Evolutionary conservation across 2,888 invertebrate genomes (phyloP).

Genomic region (Drosophila monieri): DNA sequence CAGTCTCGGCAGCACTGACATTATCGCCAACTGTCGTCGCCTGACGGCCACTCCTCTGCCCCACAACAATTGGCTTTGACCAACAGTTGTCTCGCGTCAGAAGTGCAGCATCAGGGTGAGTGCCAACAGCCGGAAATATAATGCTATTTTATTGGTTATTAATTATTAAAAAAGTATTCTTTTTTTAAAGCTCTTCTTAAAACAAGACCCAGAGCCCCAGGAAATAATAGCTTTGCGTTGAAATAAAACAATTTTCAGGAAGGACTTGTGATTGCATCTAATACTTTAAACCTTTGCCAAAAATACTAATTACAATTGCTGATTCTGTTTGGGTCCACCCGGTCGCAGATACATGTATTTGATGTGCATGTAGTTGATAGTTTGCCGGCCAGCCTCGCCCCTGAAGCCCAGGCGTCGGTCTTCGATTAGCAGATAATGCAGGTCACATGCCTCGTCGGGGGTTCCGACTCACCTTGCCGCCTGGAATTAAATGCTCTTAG

Average conservation of each 20-base stretch:
- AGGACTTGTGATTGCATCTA: too few relatives aligned
- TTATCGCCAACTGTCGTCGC: constrained; percentile 14
- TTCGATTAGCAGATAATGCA: constrained; percentile 35
- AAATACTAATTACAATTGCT: background rate
- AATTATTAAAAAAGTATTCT: too few relatives aligned
- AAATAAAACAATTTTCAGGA: too few relatives aligned
- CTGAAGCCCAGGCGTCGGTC: constrained; percentile 2
- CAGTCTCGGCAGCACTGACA: background rate
- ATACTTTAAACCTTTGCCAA: too few relatives aligned
- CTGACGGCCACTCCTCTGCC: background rate
- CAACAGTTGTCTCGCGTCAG: constrained; percentile 9
- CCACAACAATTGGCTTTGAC: constrained; percentile 13
- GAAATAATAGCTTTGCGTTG: too few relatives aligned
- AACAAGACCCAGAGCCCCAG: too few relatives aligned
- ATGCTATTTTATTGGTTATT: too few relatives aligned
- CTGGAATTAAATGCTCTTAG: constrained; percentile 44
- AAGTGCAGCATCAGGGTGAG: background rate
- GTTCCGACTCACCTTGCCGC: constrained; percentile 37
- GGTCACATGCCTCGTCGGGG: constrained; percentile 37
- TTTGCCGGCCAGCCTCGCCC: background rate
- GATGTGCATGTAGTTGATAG: background rate
- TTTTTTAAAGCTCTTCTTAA: too few relatives aligned
- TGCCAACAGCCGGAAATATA: background rate
- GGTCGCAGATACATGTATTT: background rate
- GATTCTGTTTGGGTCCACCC: background rate